Evolutionary conservation across 2,797 vertebrate genomes (phyloP).

Genomic region (Bradypus variegatus): DNA sequence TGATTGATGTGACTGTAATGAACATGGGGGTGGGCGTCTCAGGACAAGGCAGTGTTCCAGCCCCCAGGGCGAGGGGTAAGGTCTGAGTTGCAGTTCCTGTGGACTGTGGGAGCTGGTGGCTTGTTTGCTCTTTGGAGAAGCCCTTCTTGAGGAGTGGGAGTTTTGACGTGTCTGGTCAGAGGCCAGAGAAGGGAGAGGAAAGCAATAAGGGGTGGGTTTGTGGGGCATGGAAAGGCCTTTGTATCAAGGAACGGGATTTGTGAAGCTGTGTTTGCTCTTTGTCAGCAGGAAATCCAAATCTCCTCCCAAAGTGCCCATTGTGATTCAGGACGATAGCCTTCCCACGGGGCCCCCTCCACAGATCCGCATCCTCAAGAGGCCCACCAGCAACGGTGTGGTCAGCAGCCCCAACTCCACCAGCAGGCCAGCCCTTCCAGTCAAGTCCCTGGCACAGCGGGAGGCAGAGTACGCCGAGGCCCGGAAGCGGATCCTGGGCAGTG

Average conservation of each 20-base stretch:
- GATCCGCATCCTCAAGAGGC: conserved; percentile 96
- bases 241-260: background rate
- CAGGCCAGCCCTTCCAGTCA: conserved; percentile 87
- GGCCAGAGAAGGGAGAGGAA: conserved; percentile 8
- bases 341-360: conserved; percentile 89
- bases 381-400: conserved; percentile 88
- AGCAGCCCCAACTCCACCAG: conserved; percentile 79
- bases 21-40: background rate
- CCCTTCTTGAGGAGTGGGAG: background rate
- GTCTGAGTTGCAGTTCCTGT: background rate
- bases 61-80: background rate
- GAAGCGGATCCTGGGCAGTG: conserved; percentile 94
- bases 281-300: conserved; percentile 83
- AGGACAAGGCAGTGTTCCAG: background rate
- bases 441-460: conserved; percentile 94
- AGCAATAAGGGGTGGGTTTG: background rate
- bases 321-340: conserved; percentile 93
- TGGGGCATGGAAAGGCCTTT: background rate
- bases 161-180: conserved; percentile 21
- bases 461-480: conserved; percentile 96
- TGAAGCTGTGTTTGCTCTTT: conserved; percentile 46
- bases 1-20: background rate
- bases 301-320: conserved; percentile 86
- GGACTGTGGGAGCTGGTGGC: background rate
- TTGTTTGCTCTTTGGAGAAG: conserved; percentile 18